Base-by-base conservation (phyloP, 2,113 vertebrate genomes). In the Vicugna pacos region DNA sequence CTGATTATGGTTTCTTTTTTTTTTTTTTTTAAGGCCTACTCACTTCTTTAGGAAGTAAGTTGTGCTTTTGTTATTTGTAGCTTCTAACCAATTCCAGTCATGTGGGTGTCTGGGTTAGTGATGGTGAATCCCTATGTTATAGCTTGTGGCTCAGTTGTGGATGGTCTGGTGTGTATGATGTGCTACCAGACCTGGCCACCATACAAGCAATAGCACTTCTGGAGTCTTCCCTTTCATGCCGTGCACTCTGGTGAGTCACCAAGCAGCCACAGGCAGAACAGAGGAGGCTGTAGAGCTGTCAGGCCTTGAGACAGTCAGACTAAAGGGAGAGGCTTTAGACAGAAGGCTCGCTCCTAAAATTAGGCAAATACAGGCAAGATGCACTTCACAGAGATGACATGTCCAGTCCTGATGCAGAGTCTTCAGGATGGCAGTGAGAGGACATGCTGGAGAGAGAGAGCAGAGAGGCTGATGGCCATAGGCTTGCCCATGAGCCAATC, bases 71-170 rank as follows among this genome's bases (percentile, higher is more conserved):
- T 80, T 19, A 13, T 82, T 38, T 72, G 92, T 91, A 93, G 60
- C 92, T 84, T 97, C 76, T 64, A 2, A 96, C 50, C 54, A 6
- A 0, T 94, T 96, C 22, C 70, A 72, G 73, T 30, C 90, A 46
- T 28, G 95, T 97, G 12, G 77, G 95, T 93, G 75, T 95, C 86
- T 30, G 20, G 35, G 22, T 85, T 96, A 85, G 93, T 79, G 65
- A 76, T 87, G 89, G 50, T 26, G 69, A 87, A 93, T 97, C 96
- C 48, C 58, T 96, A 96, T 80, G 42, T 92, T 30, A 69, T 0
- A 19, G 20, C 10, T 7, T 60, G 67, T 48, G 48, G 72, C 67
- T 95, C 70, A 30, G 76, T 42, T 42, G 89, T 60, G 79, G 83
- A 95, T 70, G 86, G 73, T 32, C 30, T 79, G 73, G 30, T 56